phyloP scores from a whole-genome alignment of 2,113 vertebrate species.

The Rafetus swinhoei region DNA sequence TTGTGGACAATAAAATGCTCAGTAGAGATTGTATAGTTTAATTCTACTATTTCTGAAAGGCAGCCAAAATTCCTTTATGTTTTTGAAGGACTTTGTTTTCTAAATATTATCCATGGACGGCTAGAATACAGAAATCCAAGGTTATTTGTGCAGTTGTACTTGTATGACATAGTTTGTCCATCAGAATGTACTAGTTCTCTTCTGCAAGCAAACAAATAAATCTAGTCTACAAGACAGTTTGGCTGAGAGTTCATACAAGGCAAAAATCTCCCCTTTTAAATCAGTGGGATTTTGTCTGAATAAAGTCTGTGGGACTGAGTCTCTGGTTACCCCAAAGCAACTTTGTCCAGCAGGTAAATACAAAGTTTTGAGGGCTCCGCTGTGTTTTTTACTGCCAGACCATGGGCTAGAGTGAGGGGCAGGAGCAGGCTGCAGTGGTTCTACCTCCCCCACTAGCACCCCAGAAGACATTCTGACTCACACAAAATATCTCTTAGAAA shows the following conservation, averaged over 20 bases:
- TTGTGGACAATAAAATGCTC: constrained; percentile 50
- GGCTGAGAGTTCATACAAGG: background rate
- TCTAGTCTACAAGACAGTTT: background rate
- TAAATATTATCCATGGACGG: constrained; percentile 73
- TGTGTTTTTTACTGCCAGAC: constrained; percentile 1
- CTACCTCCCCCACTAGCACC: background rate
- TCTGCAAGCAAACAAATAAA: constrained; percentile 57
- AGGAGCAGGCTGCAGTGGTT: background rate
- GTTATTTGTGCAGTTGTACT: constrained; percentile 71
- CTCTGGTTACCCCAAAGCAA: background rate
- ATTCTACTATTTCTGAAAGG: constrained; percentile 70
- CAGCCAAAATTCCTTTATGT: constrained; percentile 76
- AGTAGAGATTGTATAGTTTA: constrained; percentile 41
- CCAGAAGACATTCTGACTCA: background rate
- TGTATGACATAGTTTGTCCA: constrained; percentile 44
- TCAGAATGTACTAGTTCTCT: constrained; percentile 60
- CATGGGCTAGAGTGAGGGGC: background rate
- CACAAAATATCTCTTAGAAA: background rate
- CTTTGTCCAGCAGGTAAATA: background rate
- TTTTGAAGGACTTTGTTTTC: constrained; percentile 71
- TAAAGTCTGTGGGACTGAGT: background rate
- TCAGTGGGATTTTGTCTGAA: background rate
- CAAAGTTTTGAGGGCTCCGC: background rate
- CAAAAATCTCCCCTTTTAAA: background rate
- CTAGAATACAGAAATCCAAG: constrained; percentile 42